Evolutionary conservation across 2,888 invertebrate genomes (phyloP).

Genomic region (Sipha maydis): DNA sequence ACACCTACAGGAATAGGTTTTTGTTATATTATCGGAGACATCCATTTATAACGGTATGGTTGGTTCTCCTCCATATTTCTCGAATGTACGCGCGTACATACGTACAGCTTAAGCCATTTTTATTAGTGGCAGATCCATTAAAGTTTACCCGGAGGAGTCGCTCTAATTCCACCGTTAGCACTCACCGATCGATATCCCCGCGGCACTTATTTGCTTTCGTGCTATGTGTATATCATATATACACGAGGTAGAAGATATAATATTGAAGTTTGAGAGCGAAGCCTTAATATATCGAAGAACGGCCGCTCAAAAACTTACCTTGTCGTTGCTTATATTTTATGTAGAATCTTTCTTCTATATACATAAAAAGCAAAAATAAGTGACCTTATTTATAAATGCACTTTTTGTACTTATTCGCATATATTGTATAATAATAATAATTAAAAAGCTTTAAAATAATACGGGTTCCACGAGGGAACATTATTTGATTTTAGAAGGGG

Average conservation of each 20-base stretch:
- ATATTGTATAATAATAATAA: not conserved
- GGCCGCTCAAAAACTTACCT: not conserved
- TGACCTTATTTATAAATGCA: constrained; percentile 9
- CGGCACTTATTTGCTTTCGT: not conserved
- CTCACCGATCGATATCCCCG: constrained; percentile 35
- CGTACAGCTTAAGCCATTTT: constrained; percentile 28
- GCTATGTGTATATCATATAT: not conserved
- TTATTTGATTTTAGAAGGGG: not conserved
- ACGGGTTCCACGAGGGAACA: not conserved
- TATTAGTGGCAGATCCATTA: constrained; percentile 46
- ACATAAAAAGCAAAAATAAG: not conserved
- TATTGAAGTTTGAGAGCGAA: constrained; percentile 15
- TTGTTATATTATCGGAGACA: constrained; percentile 19
- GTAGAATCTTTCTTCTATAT: not conserved
- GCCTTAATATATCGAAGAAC: not conserved
- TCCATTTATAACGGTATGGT: constrained; percentile 14
- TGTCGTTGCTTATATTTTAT: not conserved
- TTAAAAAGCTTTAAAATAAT: not conserved
- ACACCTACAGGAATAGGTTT: constrained; percentile 19
- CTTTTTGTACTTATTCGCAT: not conserved
- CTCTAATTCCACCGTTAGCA: constrained; percentile 21
- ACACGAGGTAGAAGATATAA: not conserved
- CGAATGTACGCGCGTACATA: not conserved
- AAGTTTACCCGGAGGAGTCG: constrained; percentile 30
- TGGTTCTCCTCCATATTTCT: not conserved